These are phyloP conservation scores for Lepidochrysops patricia DNA, from an alignment of 2,888 invertebrate species.

Conservation along the genomic window DNA sequence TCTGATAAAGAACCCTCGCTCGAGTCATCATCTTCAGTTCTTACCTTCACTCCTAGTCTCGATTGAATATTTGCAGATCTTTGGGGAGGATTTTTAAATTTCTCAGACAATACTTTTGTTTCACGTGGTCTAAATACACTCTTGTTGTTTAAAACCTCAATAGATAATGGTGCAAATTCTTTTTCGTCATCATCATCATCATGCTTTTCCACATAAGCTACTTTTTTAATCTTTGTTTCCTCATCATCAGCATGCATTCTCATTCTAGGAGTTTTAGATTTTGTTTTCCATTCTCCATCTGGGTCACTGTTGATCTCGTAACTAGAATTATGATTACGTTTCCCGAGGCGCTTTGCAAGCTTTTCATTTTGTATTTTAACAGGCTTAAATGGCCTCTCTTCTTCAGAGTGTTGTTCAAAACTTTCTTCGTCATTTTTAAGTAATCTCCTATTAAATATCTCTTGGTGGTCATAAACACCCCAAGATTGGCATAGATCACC, in stretches of 20 bases:
- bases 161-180: conserved; percentile 55
- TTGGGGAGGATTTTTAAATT: conserved; percentile 44
- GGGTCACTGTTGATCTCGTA: conserved; percentile 58
- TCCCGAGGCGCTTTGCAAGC: conserved; percentile 57
- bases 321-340: conserved; percentile 41
- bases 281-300: conserved; percentile 74
- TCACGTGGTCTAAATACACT: conserved; percentile 41
- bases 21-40: conserved; percentile 30
- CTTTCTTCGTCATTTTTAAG: conserved; percentile 42
- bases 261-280: conserved; percentile 82
- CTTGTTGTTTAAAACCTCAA: conserved; percentile 54
- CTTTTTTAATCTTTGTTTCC: conserved; percentile 74
- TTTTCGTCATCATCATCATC: conserved; percentile 21
- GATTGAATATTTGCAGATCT: conserved; percentile 38
- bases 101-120: conserved; percentile 49
- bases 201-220: conserved; percentile 27
- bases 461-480: conserved; percentile 78
- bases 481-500: conserved; percentile 80
- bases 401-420: conserved; percentile 35
- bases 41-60: conserved; percentile 51
- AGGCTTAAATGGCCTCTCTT: conserved; percentile 32
- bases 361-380: conserved; percentile 51
- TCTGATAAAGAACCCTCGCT: conserved; percentile 45
- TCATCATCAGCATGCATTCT: conserved; percentile 93
- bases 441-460: conserved; percentile 57